These are phyloP conservation scores for Papilio xuthus DNA, from an alignment of 1,140 invertebrate species.

Conservation along the genomic window DNA sequence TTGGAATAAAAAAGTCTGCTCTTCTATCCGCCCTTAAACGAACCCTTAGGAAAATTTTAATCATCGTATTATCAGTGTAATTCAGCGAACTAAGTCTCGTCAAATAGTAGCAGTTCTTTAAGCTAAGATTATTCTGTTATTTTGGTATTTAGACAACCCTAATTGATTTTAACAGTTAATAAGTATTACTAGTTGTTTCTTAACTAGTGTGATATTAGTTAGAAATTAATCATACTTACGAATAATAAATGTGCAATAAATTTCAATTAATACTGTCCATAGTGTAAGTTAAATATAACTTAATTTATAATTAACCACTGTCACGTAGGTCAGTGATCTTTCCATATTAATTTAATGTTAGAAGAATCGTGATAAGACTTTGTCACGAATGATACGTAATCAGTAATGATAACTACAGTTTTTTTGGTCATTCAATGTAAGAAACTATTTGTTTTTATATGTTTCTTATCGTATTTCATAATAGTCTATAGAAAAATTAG, in stretches of 20 bases:
- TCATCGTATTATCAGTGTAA: background rate
- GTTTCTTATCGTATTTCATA: conserved; percentile 11
- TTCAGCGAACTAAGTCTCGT: background rate
- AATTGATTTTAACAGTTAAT: background rate
- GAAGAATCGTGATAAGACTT: conserved; percentile 31
- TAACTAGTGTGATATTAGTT: background rate
- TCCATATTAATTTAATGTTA: conserved; percentile 67
- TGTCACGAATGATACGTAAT: conserved; percentile 28
- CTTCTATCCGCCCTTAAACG: too few relatives aligned
- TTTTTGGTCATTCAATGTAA: conserved; percentile 9
- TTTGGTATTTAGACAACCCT: background rate
- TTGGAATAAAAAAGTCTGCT: too few relatives aligned
- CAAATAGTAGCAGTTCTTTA: background rate
- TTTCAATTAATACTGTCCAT: background rate
- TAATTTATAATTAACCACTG: conserved; percentile 6
- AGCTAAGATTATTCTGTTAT: background rate
- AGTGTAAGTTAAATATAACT: background rate
- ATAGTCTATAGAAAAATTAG: background rate
- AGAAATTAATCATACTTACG: background rate
- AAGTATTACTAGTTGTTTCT: too few relatives aligned
- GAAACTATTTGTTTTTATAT: background rate
- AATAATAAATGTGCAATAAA: background rate
- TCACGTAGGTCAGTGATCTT: conserved; percentile 42
- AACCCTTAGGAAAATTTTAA: too few relatives aligned
- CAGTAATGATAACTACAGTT: background rate